These are phyloP conservation scores for Leucoma salicis DNA, from an alignment of 2,888 invertebrate species.

Conservation along the genomic window DNA sequence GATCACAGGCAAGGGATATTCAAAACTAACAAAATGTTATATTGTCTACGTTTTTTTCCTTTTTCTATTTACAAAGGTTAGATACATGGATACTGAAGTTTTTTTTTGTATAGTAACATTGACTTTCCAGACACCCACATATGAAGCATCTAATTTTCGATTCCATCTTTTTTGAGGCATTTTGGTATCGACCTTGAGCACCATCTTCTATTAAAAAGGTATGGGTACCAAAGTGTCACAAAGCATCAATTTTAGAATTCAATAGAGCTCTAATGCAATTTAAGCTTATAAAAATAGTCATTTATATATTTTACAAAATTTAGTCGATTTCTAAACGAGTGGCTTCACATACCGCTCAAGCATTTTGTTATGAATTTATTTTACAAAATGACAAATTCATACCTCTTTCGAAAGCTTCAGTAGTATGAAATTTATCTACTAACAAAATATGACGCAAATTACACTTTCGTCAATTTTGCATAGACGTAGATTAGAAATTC, in stretches of 20 bases:
- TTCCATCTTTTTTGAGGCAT: constrained; percentile 1
- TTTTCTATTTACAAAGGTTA: too few relatives aligned
- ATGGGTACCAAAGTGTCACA: constrained; percentile 2
- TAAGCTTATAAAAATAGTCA: constrained; percentile 28
- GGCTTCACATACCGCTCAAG: constrained; percentile 49
- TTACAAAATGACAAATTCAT: constrained; percentile 27
- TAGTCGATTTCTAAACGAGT: constrained; percentile 26
- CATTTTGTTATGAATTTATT: constrained; percentile 22
- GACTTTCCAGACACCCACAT: too few relatives aligned
- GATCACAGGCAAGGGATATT: too few relatives aligned
- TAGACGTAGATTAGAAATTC: constrained; percentile 31
- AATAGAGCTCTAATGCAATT: constrained; percentile 24
- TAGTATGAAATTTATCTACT: constrained; percentile 27
- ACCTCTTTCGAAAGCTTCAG: constrained; percentile 8
- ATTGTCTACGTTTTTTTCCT: too few relatives aligned
- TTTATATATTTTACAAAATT: constrained; percentile 30
- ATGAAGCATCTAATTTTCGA: too few relatives aligned
- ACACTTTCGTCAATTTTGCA: constrained; percentile 24
- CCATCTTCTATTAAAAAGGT: too few relatives aligned
- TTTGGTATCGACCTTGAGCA: not conserved
- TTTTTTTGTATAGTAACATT: too few relatives aligned
- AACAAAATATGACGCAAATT: constrained; percentile 24
- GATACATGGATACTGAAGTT: too few relatives aligned
- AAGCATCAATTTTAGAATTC: constrained; percentile 1
- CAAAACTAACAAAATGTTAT: too few relatives aligned